Base-by-base conservation (phyloP, 1,140 invertebrate species). In the Brachionus sp. region DNA sequence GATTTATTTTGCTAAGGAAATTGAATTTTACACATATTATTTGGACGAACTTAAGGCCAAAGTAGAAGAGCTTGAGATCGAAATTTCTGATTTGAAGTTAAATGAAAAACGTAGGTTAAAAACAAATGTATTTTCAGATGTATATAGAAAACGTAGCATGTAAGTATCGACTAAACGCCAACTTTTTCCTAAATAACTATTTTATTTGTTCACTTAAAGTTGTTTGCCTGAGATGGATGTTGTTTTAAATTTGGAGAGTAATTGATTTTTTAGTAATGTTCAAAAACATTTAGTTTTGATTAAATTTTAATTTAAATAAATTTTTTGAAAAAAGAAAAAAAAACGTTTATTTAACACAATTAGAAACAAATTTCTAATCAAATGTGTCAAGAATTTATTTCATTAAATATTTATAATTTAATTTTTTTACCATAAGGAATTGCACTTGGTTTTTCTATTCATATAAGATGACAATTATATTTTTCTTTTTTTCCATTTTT, bases 141-240 rank as follows among this genome's bases (percentile, higher is more conserved):
- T 78, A 13, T 62, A 33, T 19, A 62, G 37, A 53, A 62, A 57
- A 33, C 44, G 53, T 23, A 23, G n/a, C 37, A 46, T 35, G 75
- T 78, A 23, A 78, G 75, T 50, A 35, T 53, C 10, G 37, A 44
- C 9, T 1, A 23, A 19, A 25, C 7, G 46, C 42, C 13, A 10
- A 10, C 16, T 16, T 7, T 3, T 42, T 25, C 12, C 29, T 77
- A 62, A 78, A 19, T 10, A 5, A 33, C 7, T 25, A n/a, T n/a
- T n/a, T 25, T 78, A 25, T 39, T 62, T 78, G 13, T 78, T 57
- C 39, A 37, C 13, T 7, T 6, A 29, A 57, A 78, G 75, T 7
- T 78, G 75, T 78, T 53, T 57, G 75, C 75, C 75, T 6, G 75
- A 78, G 6, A 78, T 78, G 75, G 75, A 78, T 62, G 75, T 78